A percentile compares a stretch with the other conserved stretches of the same genome.
Evolutionary conservation across 2,888 invertebrate species (phyloP).

Genomic region (Tryphoninae sp.): DNA sequence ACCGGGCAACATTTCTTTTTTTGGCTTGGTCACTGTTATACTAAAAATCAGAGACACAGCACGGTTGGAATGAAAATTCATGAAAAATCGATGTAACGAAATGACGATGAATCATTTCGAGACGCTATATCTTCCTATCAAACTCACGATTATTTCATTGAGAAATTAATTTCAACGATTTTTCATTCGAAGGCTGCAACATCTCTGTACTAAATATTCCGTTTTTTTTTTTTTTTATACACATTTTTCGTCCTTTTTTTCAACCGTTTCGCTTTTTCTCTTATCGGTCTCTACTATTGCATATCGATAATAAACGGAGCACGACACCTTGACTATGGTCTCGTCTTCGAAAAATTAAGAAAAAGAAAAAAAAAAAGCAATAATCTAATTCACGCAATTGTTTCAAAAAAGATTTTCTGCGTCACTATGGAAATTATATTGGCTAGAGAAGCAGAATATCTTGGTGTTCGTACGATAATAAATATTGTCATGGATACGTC

Average conservation of each 20-base stretch:
- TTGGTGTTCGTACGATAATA: constrained; percentile 60
- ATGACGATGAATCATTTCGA: neutral
- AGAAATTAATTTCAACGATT: constrained; percentile 42
- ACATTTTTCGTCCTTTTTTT: neutral
- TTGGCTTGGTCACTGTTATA: constrained; percentile 43
- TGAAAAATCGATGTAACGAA: neutral
- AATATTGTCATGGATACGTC: constrained; percentile 70
- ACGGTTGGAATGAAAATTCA: constrained; percentile 27
- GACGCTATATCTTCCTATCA: neutral
- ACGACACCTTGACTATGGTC: constrained; percentile 18
- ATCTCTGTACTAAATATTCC: neutral
- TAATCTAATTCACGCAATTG: neutral
- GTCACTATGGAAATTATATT: constrained; percentile 14
- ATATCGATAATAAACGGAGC: constrained; percentile 18
- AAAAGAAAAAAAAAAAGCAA: neutral
- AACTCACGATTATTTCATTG: constrained; percentile 1
- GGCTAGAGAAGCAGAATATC: constrained; percentile 40
- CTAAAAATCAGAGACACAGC: constrained; percentile 36
- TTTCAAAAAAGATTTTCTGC: neutral
- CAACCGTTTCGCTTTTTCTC: constrained; percentile 18
- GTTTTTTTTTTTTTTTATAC: neutral
- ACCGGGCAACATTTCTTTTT: constrained; percentile 48
- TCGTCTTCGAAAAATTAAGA: neutral
- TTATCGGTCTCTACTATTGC: constrained; percentile 31
- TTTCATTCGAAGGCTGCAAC: constrained; percentile 2